Percentiles rank a stretch among this genome's conserved stretches.
phyloP scores from a whole-genome alignment of 2,797 vertebrate species.

The Poliocrania exsul region DNA sequence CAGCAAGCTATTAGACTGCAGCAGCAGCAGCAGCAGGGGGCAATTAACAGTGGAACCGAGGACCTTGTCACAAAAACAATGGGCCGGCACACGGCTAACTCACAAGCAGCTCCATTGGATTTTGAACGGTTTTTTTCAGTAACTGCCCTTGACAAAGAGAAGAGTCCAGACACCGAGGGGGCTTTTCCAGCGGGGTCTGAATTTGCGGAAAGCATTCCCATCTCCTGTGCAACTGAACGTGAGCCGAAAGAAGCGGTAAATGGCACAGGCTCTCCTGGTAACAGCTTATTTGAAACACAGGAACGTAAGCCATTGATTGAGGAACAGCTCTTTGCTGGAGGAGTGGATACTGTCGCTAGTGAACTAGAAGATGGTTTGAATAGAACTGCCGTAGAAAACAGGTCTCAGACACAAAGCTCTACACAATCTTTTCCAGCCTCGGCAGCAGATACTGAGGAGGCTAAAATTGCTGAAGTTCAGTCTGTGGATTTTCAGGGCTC shows the following conservation, averaged over 20 bases:
- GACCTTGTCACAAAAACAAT: slow-evolving; percentile 71
- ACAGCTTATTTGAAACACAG: slow-evolving; percentile 71
- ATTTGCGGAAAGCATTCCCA: not conserved
- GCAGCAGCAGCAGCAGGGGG: slow-evolving; percentile 82
- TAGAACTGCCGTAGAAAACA: not conserved
- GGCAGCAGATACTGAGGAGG: slow-evolving; percentile 11
- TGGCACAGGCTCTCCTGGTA: slow-evolving; percentile 37
- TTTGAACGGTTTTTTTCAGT: slow-evolving; percentile 78
- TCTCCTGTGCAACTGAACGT: not conserved
- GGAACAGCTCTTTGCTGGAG: slow-evolving; percentile 46
- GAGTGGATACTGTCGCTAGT: slow-evolving; percentile 52
- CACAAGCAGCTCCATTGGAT: slow-evolving; percentile 73
- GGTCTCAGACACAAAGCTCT: not conserved
- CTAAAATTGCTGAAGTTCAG: slow-evolving; percentile 25
- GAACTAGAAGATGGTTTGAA: slow-evolving; percentile 67
- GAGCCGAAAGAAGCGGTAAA: slow-evolving; percentile 5
- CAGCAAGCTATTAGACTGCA: slow-evolving; percentile 93
- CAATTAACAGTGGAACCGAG: slow-evolving; percentile 57
- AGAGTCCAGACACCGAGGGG: slow-evolving; percentile 45
- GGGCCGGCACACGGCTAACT: slow-evolving; percentile 74
- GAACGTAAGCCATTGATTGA: slow-evolving; percentile 74
- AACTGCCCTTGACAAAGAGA: slow-evolving; percentile 75
- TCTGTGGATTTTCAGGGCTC: slow-evolving; percentile 1
- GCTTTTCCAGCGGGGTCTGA: not conserved
- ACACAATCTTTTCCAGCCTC: not conserved